These are phyloP conservation scores for Patella pellucida DNA, from an alignment of 2,888 invertebrate genomes.

Conservation along the genomic window DNA sequence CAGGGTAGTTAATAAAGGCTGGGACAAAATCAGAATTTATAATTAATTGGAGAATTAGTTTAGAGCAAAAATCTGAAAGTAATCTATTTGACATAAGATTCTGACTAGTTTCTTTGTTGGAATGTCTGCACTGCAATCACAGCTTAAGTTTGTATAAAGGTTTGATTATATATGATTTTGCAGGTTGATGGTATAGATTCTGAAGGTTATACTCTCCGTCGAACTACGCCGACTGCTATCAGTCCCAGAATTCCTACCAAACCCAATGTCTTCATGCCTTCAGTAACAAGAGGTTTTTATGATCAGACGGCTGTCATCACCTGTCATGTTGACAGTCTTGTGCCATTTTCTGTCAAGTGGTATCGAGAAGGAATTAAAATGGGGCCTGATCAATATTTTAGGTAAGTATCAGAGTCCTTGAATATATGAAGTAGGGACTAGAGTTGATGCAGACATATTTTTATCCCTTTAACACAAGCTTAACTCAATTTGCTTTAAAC, in stretches of 20 bases:
- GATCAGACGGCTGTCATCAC: constrained; percentile 74
- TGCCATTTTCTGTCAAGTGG: constrained; percentile 78
- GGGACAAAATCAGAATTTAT: no score
- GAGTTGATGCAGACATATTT: no score
- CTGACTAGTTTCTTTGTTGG: no score
- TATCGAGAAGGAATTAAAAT: constrained; percentile 65
- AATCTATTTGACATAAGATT: no score
- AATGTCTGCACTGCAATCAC: no score
- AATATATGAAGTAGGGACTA: no score
- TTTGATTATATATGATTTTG: neutral
- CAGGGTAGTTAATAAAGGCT: no score
- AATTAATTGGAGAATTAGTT: no score
- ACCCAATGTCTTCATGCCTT: constrained; percentile 74
- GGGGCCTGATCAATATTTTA: constrained; percentile 70
- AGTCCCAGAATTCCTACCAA: constrained; percentile 76
- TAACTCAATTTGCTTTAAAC: no score
- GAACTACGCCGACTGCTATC: constrained; percentile 79
- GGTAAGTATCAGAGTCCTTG: constrained; percentile 50
- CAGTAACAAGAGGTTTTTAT: constrained; percentile 69
- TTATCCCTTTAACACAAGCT: no score
- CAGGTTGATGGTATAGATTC: constrained; percentile 79
- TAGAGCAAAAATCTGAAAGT: no score
- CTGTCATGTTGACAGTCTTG: constrained; percentile 78
- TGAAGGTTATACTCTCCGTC: constrained; percentile 76
- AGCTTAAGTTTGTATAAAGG: no score